phyloP scores from a whole-genome alignment of 2,113 vertebrate species.

The Malaclemys terrapin region DNA sequence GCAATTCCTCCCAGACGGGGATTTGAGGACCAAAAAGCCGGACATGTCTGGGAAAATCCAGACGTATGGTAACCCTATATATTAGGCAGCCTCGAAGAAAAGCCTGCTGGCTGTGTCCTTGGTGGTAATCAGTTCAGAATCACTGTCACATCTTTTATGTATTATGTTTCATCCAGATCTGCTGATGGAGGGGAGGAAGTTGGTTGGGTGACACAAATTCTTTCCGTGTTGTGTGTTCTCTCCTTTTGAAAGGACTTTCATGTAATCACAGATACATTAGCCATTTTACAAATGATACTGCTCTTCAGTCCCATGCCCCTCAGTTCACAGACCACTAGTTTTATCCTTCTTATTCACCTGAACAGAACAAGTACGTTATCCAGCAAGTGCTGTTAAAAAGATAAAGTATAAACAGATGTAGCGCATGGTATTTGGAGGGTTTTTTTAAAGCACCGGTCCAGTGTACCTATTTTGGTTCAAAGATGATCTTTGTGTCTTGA shows the following conservation, averaged over 20 bases:
- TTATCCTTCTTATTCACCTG: not conserved
- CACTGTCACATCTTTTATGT: fast-evolving
- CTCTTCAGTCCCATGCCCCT: not conserved
- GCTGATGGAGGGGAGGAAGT: not conserved
- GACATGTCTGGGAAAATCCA: no score
- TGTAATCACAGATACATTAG: not conserved
- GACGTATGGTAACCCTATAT: fast-evolving
- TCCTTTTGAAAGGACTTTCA: not conserved
- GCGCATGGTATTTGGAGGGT: not conserved
- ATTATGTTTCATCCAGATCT: not conserved
- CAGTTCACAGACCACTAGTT: fast-evolving
- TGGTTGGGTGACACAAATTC: fast-evolving
- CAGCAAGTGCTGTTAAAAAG: not conserved
- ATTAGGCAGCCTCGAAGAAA: not conserved
- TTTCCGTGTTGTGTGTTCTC: not conserved
- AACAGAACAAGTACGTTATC: not conserved
- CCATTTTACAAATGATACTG: not conserved
- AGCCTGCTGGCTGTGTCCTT: not conserved
- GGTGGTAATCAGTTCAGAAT: not conserved
- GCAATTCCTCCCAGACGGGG: no score
- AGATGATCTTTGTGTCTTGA: not conserved
- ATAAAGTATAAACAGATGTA: not conserved
- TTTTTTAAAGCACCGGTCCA: not conserved
- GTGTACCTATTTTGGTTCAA: not conserved
- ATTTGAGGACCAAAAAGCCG: no score